A percentile compares a stretch with the other conserved stretches of the same genome.
phyloP scores from a whole-genome alignment of 2,113 vertebrate species.

The Sapajus apella region DNA sequence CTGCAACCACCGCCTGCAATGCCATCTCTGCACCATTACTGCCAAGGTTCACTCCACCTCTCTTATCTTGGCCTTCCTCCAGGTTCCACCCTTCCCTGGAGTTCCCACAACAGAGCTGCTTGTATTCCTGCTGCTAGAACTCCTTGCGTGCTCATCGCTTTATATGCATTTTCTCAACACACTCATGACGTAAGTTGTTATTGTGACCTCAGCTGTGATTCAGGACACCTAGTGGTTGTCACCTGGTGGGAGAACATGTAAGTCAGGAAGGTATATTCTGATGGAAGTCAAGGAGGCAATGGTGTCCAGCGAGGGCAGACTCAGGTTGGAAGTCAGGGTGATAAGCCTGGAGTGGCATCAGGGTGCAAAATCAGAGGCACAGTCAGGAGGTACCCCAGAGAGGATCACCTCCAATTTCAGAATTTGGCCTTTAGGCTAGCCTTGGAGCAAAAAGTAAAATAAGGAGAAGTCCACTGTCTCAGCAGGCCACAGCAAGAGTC shows the following conservation, averaged over 20 bases:
- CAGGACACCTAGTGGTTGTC: not conserved
- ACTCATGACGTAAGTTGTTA: not conserved
- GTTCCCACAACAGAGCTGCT: not conserved
- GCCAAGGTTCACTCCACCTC: not conserved
- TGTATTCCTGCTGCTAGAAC: not conserved
- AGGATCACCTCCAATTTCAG: slow-evolving; percentile 5
- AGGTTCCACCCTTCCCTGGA: not conserved
- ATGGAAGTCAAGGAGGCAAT: not conserved
- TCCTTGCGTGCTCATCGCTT: not conserved
- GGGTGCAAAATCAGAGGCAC: not conserved
- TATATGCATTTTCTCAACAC: not conserved
- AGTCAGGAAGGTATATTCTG: not conserved
- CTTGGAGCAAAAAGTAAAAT: not conserved
- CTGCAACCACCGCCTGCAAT: not conserved
- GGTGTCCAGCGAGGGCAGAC: not conserved
- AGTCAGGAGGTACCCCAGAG: not conserved
- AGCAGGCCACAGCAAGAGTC: not conserved
- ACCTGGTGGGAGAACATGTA: not conserved
- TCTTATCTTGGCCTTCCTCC: not conserved
- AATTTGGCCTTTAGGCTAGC: not conserved
- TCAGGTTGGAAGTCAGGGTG: not conserved
- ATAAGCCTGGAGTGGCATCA: not conserved
- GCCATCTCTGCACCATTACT: not conserved
- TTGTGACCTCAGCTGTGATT: not conserved
- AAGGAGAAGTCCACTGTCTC: not conserved